Conservation (phyloP, 2,113 vertebrate species). For the Miniopterus natalensis region DNA sequence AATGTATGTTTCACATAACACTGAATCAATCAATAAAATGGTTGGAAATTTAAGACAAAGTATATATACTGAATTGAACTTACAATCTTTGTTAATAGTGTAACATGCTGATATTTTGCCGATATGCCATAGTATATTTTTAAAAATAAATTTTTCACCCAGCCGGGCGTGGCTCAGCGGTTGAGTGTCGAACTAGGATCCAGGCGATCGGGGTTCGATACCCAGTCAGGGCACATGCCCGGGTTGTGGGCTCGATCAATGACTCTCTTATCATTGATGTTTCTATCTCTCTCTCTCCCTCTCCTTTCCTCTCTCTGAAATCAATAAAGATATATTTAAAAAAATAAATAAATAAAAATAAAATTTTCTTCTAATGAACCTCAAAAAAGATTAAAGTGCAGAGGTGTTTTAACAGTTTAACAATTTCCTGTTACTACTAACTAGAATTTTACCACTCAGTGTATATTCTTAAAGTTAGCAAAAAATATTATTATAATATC, state of each 20-base stretch:
- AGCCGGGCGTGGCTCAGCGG: no score
- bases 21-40: constrained; percentile 29
- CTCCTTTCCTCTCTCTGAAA: no score
- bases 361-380: constrained; percentile 55
- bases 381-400: constrained; percentile 20
- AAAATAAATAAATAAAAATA: not conserved
- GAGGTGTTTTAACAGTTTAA: constrained; percentile 37
- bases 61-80: not conserved
- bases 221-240: no score
- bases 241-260: no score
- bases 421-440: constrained; percentile 39
- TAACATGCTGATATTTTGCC: constrained; percentile 33
- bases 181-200: no score
- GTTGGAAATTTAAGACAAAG: constrained; percentile 45
- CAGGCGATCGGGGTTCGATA: no score
- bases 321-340: no score
- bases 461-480: constrained; percentile 35
- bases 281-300: no score
- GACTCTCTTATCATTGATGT: no score
- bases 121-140: not conserved
- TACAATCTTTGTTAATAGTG: constrained; percentile 18
- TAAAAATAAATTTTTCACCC: constrained; percentile 17
- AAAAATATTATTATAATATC: not conserved
- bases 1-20: constrained; percentile 23
- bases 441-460: constrained; percentile 28